These are phyloP conservation scores for Steatocranus sp. DNA, from an alignment of 2,797 vertebrate species.

Conservation along the genomic window DNA sequence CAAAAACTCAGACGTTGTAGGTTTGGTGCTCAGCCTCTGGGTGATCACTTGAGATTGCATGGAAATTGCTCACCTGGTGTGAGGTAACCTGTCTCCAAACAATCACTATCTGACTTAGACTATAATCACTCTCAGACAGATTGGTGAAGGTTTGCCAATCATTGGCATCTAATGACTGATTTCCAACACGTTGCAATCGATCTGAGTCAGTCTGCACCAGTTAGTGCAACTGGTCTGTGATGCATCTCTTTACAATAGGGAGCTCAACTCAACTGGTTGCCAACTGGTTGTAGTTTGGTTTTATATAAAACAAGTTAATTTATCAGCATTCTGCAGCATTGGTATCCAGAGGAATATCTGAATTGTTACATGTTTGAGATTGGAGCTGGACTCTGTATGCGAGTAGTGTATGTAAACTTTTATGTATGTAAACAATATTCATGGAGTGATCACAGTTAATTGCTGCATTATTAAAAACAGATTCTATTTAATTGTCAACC, in stretches of 20 bases:
- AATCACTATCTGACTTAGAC: neutral
- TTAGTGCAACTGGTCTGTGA: neutral
- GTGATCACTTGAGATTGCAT: neutral
- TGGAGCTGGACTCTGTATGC: accelerated
- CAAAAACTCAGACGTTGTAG: accelerated
- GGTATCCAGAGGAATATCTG: neutral
- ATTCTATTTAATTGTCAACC: neutral
- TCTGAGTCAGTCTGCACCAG: neutral
- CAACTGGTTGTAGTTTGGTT: neutral
- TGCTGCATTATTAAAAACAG: neutral
- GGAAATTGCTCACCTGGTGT: no score
- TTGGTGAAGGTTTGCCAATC: neutral
- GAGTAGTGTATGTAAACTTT: neutral
- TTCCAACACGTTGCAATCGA: neutral
- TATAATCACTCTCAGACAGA: neutral
- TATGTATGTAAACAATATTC: neutral
- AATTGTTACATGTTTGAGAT: no score
- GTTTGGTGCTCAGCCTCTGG: neutral
- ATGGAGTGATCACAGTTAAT: neutral
- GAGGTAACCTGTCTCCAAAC: neutral
- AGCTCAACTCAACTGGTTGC: neutral
- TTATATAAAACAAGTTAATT: neutral
- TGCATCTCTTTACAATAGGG: neutral
- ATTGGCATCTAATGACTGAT: accelerated
- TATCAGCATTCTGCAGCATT: neutral